Conservation (phyloP, 2,113 vertebrate genomes). For the Isurus oxyrinchus region DNA sequence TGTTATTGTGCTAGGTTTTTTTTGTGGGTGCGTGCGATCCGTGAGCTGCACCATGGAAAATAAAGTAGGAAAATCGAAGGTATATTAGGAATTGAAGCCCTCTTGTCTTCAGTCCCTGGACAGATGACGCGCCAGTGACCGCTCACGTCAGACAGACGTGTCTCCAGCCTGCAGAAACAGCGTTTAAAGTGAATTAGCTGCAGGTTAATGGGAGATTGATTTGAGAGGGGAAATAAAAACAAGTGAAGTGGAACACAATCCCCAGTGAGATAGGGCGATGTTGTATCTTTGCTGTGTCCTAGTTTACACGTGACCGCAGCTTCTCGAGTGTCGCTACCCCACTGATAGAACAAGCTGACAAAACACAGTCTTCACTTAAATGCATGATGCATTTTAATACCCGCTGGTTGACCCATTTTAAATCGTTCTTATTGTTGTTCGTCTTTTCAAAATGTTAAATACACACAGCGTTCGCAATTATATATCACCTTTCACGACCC, state of each 20-base stretch:
- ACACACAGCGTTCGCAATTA: neutral
- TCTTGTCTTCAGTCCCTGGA: neutral
- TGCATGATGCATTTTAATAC: neutral
- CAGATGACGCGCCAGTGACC: neutral
- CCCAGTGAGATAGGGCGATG: neutral
- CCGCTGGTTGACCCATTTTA: too few species aligned
- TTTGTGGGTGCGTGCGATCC: neutral
- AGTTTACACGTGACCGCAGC: too few species aligned
- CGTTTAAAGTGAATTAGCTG: neutral
- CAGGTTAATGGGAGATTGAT: neutral
- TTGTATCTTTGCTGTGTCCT: too few species aligned
- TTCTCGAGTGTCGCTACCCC: too few species aligned
- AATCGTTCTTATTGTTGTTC: too few species aligned
- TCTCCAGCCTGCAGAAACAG: neutral
- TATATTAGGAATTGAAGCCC: neutral
- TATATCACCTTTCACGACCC: too few species aligned
- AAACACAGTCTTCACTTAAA: neutral
- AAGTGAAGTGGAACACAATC: neutral
- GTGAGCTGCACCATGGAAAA: neutral
- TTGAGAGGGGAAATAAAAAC: neutral
- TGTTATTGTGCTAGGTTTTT: neutral
- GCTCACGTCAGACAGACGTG: neutral
- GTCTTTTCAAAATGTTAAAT: neutral
- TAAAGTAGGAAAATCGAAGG: neutral
- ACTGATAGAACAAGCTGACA: neutral